Base-by-base conservation (phyloP, 1,140 invertebrate species). In the Scaptomyza hsui region DNA sequence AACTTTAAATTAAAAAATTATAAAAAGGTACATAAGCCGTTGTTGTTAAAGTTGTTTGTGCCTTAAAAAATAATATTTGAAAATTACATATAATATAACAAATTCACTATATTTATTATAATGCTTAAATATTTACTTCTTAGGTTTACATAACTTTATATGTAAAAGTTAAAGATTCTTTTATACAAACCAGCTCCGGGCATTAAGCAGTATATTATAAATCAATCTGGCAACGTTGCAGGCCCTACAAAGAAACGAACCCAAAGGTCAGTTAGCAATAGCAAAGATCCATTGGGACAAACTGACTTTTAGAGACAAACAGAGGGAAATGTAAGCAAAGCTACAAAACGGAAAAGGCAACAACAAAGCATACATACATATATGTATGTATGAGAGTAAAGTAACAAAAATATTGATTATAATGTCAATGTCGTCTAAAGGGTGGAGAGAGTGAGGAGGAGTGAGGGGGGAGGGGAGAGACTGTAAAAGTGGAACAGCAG, bases 381-480 rank as follows among this genome's bases (percentile, higher is more conserved):
- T 69, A 63, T 65, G 64, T 19, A 75, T 45, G 21, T 69, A 63
- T 65, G 64, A 71, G 71, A 71, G 67, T 68, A 42, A 62, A 78
- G 74, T 71, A 81, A 75, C 73, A 81, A 67, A 75, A 81, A 88
- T 86, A 86, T 86, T 86, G 81, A 86, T 86, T 86, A 86, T 86
- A 81, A 86, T 88, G 81, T 88, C 81, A 86, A 86, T 86, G 82
- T 88, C 65, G 81, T 24, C 57, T n/a, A 13, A 26, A 21, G 56
- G 48, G 35, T 4, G 42, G 6, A 10, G 1, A 21, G 13, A 16
- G 7, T n/a, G 3, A 9, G 1, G 12, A 7, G 7, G 21, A 13
- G 19, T 18, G 1, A 0, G 5, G 13, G 24, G 21, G 12, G 7
- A 3, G 5, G 3, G 41, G 24, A 15, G n/a, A 9, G 44, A 39